These are phyloP conservation scores for Emys orbicularis DNA, from an alignment of 2,797 vertebrate genomes.

Conservation along the genomic window DNA sequence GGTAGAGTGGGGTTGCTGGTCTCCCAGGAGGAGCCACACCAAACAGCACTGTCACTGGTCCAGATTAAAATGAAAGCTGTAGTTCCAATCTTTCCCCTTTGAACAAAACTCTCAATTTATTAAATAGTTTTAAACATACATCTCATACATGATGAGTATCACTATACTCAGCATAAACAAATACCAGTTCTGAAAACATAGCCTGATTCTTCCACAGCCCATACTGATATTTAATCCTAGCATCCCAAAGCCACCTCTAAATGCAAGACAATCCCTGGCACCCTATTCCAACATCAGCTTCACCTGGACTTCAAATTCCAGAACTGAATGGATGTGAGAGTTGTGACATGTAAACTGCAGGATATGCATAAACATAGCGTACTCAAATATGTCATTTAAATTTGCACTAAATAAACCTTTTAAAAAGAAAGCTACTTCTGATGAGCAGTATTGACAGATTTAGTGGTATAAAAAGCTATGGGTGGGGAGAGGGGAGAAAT, in stretches of 20 bases:
- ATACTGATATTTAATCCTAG: neutral
- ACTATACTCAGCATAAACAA: neutral
- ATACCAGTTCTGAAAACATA: neutral
- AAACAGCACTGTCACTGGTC: neutral
- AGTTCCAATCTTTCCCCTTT: neutral
- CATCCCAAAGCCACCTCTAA: neutral
- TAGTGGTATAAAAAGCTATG: neutral
- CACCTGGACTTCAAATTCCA: neutral
- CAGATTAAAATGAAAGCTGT: neutral
- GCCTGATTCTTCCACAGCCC: neutral
- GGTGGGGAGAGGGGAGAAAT: neutral
- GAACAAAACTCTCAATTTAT: neutral
- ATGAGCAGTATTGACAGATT: neutral
- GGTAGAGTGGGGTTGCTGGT: neutral
- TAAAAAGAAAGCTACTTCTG: neutral
- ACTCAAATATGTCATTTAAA: neutral
- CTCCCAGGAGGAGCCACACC: neutral
- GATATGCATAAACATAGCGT: neutral
- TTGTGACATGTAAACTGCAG: neutral
- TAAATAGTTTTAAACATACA: neutral
- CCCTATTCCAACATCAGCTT: neutral
- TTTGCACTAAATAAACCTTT: neutral
- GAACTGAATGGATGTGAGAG: neutral
- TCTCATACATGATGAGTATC: neutral
- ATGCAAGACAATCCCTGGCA: neutral